These are phyloP conservation scores for Cygnus atratus DNA, from an alignment of 2,113 vertebrate species.

Conservation along the genomic window DNA sequence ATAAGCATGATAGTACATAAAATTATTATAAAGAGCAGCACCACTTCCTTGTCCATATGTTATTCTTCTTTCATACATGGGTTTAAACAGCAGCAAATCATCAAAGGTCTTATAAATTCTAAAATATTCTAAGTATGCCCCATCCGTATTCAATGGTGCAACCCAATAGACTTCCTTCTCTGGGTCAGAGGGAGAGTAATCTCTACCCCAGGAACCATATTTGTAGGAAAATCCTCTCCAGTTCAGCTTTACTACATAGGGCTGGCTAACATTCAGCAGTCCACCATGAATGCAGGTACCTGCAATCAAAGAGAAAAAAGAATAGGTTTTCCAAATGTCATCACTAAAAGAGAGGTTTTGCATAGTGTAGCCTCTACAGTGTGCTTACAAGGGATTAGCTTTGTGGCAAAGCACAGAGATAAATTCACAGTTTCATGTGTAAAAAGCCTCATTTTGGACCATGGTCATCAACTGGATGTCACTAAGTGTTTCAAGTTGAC, in stretches of 20 bases:
- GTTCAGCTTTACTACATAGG: conserved; percentile 80
- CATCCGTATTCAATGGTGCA: conserved; percentile 72
- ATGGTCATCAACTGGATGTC: background rate
- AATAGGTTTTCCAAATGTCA: background rate
- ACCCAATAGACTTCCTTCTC: conserved; percentile 80
- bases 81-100: conserved; percentile 78
- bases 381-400: background rate
- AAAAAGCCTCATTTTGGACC: background rate
- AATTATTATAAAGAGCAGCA: conserved; percentile 76
- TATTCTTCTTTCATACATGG: conserved; percentile 25
- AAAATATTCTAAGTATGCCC: conserved; percentile 69
- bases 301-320: conserved; percentile 45
- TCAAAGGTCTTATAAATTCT: conserved; percentile 77
- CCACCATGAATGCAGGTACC: conserved; percentile 74
- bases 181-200: conserved; percentile 67
- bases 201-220: conserved; percentile 87
- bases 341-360: background rate
- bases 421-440: background rate
- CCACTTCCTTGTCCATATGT: conserved; percentile 79
- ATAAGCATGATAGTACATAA: conserved; percentile 81
- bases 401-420: background rate
- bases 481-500: background rate
- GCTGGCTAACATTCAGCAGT: conserved; percentile 80
- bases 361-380: background rate
- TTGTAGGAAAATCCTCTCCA: conserved; percentile 78